Base-by-base conservation (phyloP, 37 sponge, comb jelly and placozoan species). In the Trichoplax adhaerens region DNA sequence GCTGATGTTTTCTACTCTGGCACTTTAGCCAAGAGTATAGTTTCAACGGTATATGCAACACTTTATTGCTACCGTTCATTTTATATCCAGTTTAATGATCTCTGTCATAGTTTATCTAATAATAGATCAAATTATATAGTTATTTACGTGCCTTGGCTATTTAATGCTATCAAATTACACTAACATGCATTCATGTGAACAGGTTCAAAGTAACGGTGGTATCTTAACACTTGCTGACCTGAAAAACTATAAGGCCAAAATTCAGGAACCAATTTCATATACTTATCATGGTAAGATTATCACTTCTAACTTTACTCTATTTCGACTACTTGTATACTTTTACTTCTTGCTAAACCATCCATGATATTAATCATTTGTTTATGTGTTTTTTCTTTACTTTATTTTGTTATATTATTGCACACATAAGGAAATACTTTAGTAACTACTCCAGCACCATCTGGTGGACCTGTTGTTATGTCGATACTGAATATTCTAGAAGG, bases 381-480 rank as follows among this genome's bases (percentile, higher is more conserved):
- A 52, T 76, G 1, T 73, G 5, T 2, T 57, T 66, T 2, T 52
- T 4, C 48, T 48, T 63, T 46, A 53, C 5, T 54, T 67, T 4
- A n/a, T 48, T 3, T 3, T 62, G 48, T 29, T 5, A 3, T 10
- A 52, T 48, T 52, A 54, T 10, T 53, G 52, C 46, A 54, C 56
- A 3, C 53, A 52, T 0, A 62, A 76, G 80, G 75, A 70, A 57
- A 72, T 65, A 86, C 76, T 51, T 59, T 84, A 53, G 78, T 75
- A 62, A 7, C 79, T 2, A 65, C 82, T n/a, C 82, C 82, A 0
- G 65, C 75, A 4, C 91, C 91, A 1, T 73, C 82, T 12, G 80
- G 88, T 2, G 91, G 91, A 0, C 84, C 88, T 7, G 53, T 75
- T 3, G 74, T 83, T 55, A 79, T 87, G 66, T 87, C 68, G 65